A percentile compares a stretch with the other conserved stretches of the same genome.
phyloP scores from a whole-genome alignment of 2,888 invertebrate species.

The Ctena decussata region DNA sequence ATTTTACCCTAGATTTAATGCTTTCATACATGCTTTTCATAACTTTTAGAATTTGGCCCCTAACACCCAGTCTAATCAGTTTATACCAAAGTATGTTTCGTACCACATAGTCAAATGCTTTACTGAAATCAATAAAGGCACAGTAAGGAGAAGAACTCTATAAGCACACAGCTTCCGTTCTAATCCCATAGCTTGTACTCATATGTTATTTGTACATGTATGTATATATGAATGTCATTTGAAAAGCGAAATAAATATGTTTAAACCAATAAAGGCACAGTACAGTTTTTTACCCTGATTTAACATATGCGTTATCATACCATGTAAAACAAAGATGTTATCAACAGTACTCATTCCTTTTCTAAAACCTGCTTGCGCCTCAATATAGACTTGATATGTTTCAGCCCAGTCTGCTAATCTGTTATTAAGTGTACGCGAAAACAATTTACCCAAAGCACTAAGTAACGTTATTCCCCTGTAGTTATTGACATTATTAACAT shows the following conservation, averaged over 20 bases:
- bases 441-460: conserved; percentile 7
- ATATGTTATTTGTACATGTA: too few relatives aligned
- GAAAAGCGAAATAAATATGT: too few relatives aligned
- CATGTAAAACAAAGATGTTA: conserved; percentile 29
- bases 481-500: background rate
- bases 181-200: too few relatives aligned
- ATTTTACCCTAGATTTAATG: conserved; percentile 23
- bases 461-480: conserved; percentile 24
- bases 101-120: conserved; percentile 29
- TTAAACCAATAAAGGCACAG: conserved; percentile 41
- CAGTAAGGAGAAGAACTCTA: too few relatives aligned
- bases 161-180: too few relatives aligned
- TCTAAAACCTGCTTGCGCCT: background rate
- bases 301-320: conserved; percentile 2
- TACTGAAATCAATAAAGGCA: conserved; percentile 36
- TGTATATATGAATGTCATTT: too few relatives aligned
- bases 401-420: background rate
- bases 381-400: background rate
- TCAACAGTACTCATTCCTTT: conserved; percentile 10
- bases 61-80: conserved; percentile 14
- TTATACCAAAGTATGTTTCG: conserved; percentile 24
- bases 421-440: conserved; percentile 8
- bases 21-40: conserved; percentile 21
- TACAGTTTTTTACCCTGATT: conserved; percentile 21
- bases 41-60: conserved; percentile 20